These are phyloP conservation scores for Hermatobates lingyangjiaoensis DNA, from an alignment of 1,140 invertebrate species.

Conservation along the genomic window DNA sequence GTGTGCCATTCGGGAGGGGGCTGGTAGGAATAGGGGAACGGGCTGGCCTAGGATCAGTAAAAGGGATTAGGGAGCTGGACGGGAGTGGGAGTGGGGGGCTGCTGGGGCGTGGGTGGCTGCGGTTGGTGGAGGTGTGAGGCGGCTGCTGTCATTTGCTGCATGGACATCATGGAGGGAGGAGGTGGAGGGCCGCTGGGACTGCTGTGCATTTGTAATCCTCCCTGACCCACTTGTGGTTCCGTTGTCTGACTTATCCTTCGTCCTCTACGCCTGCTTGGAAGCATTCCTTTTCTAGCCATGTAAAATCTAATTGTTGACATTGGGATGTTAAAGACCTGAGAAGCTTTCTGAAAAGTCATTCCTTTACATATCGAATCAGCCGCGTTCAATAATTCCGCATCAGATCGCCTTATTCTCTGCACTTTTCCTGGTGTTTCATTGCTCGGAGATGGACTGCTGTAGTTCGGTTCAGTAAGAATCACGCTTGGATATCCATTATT, in stretches of 20 bases:
- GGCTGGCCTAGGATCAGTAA: too few species aligned
- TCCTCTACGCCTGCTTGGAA: slow-evolving; percentile 51
- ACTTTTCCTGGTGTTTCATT: slow-evolving; percentile 13
- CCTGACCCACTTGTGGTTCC: too few species aligned
- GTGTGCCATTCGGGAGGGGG: too few species aligned
- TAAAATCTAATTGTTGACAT: slow-evolving; percentile 69
- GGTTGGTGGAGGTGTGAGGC: too few species aligned
- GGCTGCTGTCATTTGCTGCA: too few species aligned
- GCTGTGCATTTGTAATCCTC: too few species aligned
- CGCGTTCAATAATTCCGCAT: slow-evolving; percentile 51
- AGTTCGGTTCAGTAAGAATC: slow-evolving; percentile 12
- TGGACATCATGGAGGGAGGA: too few species aligned
- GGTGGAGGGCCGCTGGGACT: too few species aligned
- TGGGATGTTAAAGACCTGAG: slow-evolving; percentile 63
- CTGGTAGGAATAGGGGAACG: too few species aligned
- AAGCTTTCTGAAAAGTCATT: slow-evolving; percentile 63
- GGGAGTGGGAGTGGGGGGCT: too few species aligned
- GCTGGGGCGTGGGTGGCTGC: too few species aligned
- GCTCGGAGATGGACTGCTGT: slow-evolving; percentile 9
- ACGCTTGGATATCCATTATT: slow-evolving; percentile 14
- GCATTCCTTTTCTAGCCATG: slow-evolving; percentile 60
- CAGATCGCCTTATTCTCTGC: slow-evolving; percentile 39
- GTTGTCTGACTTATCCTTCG: slow-evolving; percentile 25
- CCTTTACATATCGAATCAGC: slow-evolving; percentile 59
- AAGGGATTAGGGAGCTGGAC: too few species aligned